Conservation (phyloP, 2,797 vertebrate genomes). For the Rousettus madagascariensis region DNA sequence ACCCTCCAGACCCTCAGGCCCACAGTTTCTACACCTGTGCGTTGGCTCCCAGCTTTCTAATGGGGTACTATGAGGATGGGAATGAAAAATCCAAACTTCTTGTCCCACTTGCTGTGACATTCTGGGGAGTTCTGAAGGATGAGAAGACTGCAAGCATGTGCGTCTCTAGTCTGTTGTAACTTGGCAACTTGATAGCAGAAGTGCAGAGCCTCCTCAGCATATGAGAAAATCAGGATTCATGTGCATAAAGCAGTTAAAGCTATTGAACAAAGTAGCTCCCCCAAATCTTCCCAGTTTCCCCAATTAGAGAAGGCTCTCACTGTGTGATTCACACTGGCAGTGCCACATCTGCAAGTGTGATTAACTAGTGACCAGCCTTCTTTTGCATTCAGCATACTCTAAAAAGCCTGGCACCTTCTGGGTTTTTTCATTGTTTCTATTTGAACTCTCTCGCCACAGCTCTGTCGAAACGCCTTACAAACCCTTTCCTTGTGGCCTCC, state of each 20-base stretch:
- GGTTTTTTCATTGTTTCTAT: slow-evolving; percentile 71
- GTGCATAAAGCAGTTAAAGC: neutral
- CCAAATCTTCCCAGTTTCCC: slow-evolving; percentile 1
- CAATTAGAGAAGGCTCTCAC: neutral
- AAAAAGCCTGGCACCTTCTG: slow-evolving; percentile 43
- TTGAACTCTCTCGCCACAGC: slow-evolving; percentile 75
- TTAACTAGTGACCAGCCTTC: neutral
- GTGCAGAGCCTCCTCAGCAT: neutral
- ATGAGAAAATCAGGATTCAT: neutral
- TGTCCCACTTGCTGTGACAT: neutral
- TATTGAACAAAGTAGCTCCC: neutral
- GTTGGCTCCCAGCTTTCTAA: neutral
- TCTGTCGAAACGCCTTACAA: slow-evolving; percentile 79
- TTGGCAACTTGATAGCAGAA: neutral
- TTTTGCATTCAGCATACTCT: neutral
- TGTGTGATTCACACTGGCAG: neutral
- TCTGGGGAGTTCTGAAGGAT: neutral
- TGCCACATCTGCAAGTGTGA: neutral
- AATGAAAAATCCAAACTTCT: neutral
- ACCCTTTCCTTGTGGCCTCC: slow-evolving; percentile 77
- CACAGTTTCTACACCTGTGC: neutral
- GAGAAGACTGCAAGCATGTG: neutral
- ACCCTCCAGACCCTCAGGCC: neutral
- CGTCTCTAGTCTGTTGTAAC: neutral
- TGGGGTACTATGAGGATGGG: neutral